A percentile compares a stretch with the other conserved stretches of the same genome.
Evolutionary conservation across 2,113 vertebrate species (phyloP).

Genomic region (Orthonyx spaldingii): DNA sequence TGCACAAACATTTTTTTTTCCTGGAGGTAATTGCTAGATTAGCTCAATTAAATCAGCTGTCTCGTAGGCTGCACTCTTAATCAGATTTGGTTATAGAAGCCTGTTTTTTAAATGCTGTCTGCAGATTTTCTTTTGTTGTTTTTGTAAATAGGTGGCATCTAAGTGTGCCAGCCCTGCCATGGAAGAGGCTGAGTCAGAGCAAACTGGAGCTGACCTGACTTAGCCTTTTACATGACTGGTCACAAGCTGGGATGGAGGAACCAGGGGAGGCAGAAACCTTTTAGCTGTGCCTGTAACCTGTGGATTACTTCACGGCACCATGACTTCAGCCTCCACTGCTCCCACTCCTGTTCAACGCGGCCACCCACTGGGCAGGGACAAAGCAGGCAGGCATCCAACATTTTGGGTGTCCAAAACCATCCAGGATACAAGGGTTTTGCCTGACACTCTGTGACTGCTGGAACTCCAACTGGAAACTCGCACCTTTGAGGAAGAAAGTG

Average conservation of each 20-base stretch:
- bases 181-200: neutral
- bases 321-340: neutral
- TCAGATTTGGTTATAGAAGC: neutral
- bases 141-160: neutral
- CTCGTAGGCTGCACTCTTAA: neutral
- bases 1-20: neutral
- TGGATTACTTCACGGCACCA: rapidly evolving
- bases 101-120: neutral
- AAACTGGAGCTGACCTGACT: neutral
- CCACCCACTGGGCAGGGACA: neutral
- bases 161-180: neutral
- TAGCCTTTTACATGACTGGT: neutral
- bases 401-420: too few species aligned
- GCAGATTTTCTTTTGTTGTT: neutral
- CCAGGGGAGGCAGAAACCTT: neutral
- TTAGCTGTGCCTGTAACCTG: neutral
- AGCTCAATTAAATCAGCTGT: conserved; percentile 1
- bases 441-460: neutral
- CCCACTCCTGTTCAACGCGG: neutral
- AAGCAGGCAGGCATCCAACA: neutral
- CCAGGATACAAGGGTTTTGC: too few species aligned
- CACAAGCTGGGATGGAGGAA: neutral
- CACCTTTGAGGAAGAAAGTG: neutral
- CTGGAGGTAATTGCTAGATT: neutral
- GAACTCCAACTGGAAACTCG: neutral